A percentile compares a stretch with the other conserved stretches of the same genome.
phyloP scores from a whole-genome alignment of 2,113 vertebrate species.

The Arothron firmamentum region DNA sequence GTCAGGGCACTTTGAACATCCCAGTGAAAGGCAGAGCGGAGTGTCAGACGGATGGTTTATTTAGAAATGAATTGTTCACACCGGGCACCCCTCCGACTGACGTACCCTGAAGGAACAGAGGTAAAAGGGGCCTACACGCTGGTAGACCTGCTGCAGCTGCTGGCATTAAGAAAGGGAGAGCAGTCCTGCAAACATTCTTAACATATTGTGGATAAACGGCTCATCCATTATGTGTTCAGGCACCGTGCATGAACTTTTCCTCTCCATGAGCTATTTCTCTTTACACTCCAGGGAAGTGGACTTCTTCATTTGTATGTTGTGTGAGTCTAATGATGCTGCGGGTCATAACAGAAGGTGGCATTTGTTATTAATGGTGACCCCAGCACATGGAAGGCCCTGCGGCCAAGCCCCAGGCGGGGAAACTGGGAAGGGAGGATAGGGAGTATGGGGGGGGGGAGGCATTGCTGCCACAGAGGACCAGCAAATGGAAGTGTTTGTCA shows the following conservation, averaged over 20 bases:
- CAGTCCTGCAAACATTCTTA: too few relatives aligned
- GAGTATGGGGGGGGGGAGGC: neutral
- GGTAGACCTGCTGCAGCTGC: too few relatives aligned
- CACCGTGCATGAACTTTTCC: slow-evolving; percentile 20
- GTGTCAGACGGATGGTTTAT: slow-evolving; percentile 17
- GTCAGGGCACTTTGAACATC: slow-evolving; percentile 16
- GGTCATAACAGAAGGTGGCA: slow-evolving; percentile 72
- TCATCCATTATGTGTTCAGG: slow-evolving; percentile 8
- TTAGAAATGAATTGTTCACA: slow-evolving; percentile 9
- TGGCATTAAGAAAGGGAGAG: too few relatives aligned
- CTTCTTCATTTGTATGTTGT: slow-evolving; percentile 32
- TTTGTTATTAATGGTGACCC: slow-evolving; percentile 77
- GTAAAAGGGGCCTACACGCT: too few relatives aligned
- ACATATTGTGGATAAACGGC: slow-evolving; percentile 1
- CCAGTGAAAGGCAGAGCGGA: slow-evolving; percentile 1
- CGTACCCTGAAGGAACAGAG: neutral
- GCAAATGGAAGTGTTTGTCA: slow-evolving; percentile 48
- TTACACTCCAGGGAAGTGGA: neutral
- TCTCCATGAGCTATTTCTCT: slow-evolving; percentile 9
- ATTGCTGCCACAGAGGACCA: slow-evolving; percentile 5
- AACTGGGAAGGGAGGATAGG: slow-evolving; percentile 18
- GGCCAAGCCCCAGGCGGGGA: slow-evolving; percentile 50
- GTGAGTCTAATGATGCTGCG: slow-evolving; percentile 45
- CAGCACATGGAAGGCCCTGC: slow-evolving; percentile 29
- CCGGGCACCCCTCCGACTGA: slow-evolving; percentile 8